Percentiles rank a stretch among this genome's conserved stretches.
phyloP scores from a whole-genome alignment of 2,797 vertebrate species.

The Tapirus indicus region DNA sequence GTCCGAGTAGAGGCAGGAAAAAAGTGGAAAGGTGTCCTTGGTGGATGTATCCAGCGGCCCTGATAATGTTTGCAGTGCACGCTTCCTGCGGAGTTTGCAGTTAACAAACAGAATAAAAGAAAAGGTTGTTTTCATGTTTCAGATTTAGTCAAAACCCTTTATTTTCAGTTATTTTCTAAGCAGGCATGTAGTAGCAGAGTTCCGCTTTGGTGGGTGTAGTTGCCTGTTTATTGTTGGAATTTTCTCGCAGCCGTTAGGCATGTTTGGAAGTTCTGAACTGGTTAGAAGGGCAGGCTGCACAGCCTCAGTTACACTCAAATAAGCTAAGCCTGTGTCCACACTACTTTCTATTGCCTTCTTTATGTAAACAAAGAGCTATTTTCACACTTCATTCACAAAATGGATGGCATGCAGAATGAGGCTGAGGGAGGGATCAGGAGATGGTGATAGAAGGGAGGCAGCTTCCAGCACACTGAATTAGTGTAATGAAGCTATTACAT shows the following conservation, averaged over 20 bases:
- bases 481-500: background rate
- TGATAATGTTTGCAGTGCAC: background rate
- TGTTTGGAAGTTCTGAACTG: slow-evolving; percentile 66
- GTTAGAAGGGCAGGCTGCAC: slow-evolving; percentile 5
- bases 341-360: slow-evolving; percentile 45
- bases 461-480: background rate
- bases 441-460: background rate
- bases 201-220: background rate
- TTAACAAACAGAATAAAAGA: background rate
- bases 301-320: slow-evolving; percentile 21
- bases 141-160: background rate
- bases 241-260: slow-evolving; percentile 8
- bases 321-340: background rate
- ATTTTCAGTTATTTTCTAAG: background rate
- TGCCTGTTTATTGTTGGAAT: background rate
- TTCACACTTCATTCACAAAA: slow-evolving; percentile 78
- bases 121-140: background rate
- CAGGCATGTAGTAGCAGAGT: background rate
- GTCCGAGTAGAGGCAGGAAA: background rate
- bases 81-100: background rate
- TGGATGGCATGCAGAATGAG: background rate
- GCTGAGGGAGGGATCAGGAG: background rate
- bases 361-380: slow-evolving; percentile 58
- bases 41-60: background rate
- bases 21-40: background rate